These are phyloP conservation scores for Alectoris magna DNA, from an alignment of 2,797 vertebrate species.

Conservation along the genomic window DNA sequence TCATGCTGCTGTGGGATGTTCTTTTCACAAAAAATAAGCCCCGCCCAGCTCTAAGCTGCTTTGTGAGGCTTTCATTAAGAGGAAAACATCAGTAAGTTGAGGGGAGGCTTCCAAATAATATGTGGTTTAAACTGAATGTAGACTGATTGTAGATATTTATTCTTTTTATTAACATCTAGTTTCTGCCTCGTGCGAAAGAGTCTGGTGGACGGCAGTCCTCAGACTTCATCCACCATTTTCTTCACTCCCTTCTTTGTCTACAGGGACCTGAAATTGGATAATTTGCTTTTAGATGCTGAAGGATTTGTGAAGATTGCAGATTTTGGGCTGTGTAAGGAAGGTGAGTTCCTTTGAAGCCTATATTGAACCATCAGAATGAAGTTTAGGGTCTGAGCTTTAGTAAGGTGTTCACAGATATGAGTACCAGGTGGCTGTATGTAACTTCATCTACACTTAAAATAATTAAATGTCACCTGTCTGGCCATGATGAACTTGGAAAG, in stretches of 20 bases:
- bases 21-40: neutral
- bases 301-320: slow-evolving; percentile 94
- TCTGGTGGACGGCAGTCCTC: neutral
- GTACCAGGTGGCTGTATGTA: neutral
- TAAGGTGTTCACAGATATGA: neutral
- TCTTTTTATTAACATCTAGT: neutral
- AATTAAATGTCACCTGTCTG: neutral
- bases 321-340: slow-evolving; percentile 95
- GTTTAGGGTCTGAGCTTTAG: neutral
- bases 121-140: neutral
- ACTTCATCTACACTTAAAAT: neutral
- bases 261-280: slow-evolving; percentile 94
- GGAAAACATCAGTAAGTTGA: neutral
- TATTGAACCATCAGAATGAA: neutral
- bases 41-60: neutral
- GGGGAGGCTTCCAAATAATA: neutral
- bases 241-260: neutral
- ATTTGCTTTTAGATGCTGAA: slow-evolving; percentile 92
- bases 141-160: neutral
- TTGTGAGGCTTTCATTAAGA: slow-evolving; percentile 5
- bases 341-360: slow-evolving; percentile 74
- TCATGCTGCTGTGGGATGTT: neutral
- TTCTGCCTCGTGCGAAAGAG: neutral
- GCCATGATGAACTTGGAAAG: neutral
- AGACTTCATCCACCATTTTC: neutral